These are phyloP conservation scores for Scartelaos histophorus DNA, from an alignment of 2,113 vertebrate species.

Conservation along the genomic window DNA sequence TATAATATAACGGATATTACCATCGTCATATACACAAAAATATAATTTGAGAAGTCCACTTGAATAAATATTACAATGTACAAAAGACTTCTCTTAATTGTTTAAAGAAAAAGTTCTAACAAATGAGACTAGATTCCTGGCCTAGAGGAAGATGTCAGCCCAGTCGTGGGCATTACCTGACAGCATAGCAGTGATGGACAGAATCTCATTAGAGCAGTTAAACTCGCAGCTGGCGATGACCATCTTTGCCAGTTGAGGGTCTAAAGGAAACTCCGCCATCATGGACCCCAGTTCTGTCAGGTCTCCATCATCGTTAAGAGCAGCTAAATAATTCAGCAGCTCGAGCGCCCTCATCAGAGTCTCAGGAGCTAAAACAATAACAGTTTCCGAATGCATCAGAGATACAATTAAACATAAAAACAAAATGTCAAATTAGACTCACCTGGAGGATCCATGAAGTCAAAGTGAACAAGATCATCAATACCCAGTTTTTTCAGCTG, in stretches of 20 bases:
- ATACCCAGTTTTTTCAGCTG: slow-evolving; percentile 98
- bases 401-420: background rate
- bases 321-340: slow-evolving; percentile 95
- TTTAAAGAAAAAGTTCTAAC: background rate
- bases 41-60: background rate
- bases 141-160: slow-evolving; percentile 55
- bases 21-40: background rate
- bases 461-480: slow-evolving; percentile 98
- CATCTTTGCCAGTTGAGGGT: slow-evolving; percentile 99
- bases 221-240: slow-evolving; percentile 99
- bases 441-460: slow-evolving; percentile 99
- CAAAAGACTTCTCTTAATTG: background rate
- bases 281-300: slow-evolving; percentile 98
- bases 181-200: slow-evolving; percentile 99
- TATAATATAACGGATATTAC: background rate
- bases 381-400: too few relatives aligned
- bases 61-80: background rate
- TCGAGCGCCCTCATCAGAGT: slow-evolving; percentile 98
- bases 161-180: slow-evolving; percentile 95
- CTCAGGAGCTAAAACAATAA: slow-evolving; percentile 85
- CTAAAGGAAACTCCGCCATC: slow-evolving; percentile 98
- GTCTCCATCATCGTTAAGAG: slow-evolving; percentile 97
- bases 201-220: slow-evolving; percentile 99
- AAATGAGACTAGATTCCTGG: background rate
- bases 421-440: slow-evolving; percentile 18